phyloP scores from a whole-genome alignment of 2,888 invertebrate genomes.

The Trichacis sp. region DNA sequence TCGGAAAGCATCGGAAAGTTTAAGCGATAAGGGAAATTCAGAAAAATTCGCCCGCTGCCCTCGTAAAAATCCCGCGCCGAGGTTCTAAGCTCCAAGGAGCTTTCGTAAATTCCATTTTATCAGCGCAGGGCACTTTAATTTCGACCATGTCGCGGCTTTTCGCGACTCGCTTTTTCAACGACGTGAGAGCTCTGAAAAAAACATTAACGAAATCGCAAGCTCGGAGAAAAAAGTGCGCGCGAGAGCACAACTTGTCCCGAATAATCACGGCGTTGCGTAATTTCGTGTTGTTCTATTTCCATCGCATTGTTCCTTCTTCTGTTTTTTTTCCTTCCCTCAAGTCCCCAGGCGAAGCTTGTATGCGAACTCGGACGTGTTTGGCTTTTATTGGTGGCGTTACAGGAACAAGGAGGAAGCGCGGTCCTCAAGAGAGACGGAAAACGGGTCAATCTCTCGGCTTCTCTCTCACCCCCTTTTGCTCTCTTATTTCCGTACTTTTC shows the following conservation, averaged over 20 bases:
- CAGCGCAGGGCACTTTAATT: no score
- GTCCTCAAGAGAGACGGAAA: slow-evolving; percentile 54
- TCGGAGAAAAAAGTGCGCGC: background rate
- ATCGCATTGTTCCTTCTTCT: background rate
- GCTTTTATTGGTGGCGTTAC: slow-evolving; percentile 2
- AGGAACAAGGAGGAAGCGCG: slow-evolving; percentile 35
- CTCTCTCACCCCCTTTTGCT: slow-evolving; percentile 49
- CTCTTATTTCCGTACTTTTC: slow-evolving; percentile 49
- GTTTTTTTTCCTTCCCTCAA: background rate
- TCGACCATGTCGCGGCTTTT: no score
- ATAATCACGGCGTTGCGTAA: slow-evolving; percentile 2
- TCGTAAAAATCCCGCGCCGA: no score
- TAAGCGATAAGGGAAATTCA: no score
- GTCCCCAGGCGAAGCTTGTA: slow-evolving; percentile 5
- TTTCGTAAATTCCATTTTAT: no score
- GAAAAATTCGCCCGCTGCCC: no score
- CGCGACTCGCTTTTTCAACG: no score
- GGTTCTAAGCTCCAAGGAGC: no score
- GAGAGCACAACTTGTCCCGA: background rate
- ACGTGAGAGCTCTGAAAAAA: no score
- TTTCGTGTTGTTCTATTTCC: slow-evolving; percentile 4
- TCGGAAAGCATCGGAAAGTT: no score
- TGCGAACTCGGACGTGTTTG: slow-evolving; percentile 14
- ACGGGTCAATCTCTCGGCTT: slow-evolving; percentile 53
- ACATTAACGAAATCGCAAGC: no score